Base-by-base conservation (phyloP, 2,113 vertebrate genomes). In the Orthochromis indermauri region DNA sequence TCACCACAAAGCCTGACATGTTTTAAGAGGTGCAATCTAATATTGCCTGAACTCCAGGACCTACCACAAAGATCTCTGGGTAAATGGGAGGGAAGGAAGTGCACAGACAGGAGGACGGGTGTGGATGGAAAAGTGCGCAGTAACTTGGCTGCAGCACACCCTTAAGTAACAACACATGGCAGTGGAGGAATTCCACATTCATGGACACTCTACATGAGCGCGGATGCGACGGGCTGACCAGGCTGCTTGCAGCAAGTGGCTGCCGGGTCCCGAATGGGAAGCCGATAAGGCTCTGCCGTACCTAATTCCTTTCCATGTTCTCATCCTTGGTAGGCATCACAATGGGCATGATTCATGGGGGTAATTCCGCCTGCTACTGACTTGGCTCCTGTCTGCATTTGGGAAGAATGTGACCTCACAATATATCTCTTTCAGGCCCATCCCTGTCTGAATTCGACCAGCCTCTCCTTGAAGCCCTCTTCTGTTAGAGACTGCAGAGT, bases 131-230 rank as follows among this genome's bases (percentile, higher is more conserved):
- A 96, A 96, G 95, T 91, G 95, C 94, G 89, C 94, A 95, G 95
- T 78, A 90, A 94, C 95, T 96, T 96, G 96, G 96, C 96, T 93
- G 91, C 91, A 92, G 94, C 89, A 93, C 92, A 88, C 89, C 88
- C 95, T 96, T 97, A 97, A 97, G 96, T 97, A 97, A 96, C 96
- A 96, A 96, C 96, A 97, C 92, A 96, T 97, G 96, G 95, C 91
- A 93, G 92, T 63, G 93, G 93, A 96, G 94, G 93, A 96, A 95
- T 95, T 95, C 91, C 87, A 92, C 91, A 92, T 93, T 92, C 81
- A 80, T 71, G 84, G 88, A 93, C 91, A 86, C 90, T 91, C 83
- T 83, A 81, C 89, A 87, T 82, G 88, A 93, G 84, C 78, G 33
- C 61, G 88, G 94, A 91, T 79, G 88, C 85, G 91, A 94, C 91